Conservation (phyloP, 2,797 vertebrate species). For the Mormyrops boulengeri region DNA sequence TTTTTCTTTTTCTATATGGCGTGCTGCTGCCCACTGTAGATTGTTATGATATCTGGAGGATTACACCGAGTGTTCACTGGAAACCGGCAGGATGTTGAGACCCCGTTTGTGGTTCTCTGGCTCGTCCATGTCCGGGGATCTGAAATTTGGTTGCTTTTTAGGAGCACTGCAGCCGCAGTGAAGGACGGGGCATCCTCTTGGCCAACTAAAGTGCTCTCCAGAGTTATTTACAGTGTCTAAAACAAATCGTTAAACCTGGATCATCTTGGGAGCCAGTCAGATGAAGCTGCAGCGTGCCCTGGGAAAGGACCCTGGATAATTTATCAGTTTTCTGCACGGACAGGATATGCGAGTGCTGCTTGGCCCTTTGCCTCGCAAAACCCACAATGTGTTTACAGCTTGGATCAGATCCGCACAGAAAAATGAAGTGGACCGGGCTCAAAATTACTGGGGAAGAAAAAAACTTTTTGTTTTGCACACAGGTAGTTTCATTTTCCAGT, state of each 20-base stretch:
- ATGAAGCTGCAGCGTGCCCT: background rate
- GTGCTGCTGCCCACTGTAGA: background rate
- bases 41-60: background rate
- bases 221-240: background rate
- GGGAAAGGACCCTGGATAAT: background rate
- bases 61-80: background rate
- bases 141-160: background rate
- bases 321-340: background rate
- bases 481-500: constrained; percentile 16
- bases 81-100: background rate
- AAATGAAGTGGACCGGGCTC: background rate
- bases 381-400: background rate
- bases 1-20: background rate
- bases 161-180: background rate
- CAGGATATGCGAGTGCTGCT: background rate
- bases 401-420: background rate
- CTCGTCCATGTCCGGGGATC: background rate
- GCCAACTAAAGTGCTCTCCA: background rate
- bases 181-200: background rate
- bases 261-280: background rate
- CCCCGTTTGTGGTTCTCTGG: background rate
- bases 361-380: background rate
- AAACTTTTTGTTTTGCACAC: constrained; percentile 16
- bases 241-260: background rate
- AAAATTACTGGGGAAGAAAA: constrained; percentile 15